These are phyloP conservation scores for Cryptotermes secundus DNA, from an alignment of 1,140 invertebrate species.

Conservation along the genomic window DNA sequence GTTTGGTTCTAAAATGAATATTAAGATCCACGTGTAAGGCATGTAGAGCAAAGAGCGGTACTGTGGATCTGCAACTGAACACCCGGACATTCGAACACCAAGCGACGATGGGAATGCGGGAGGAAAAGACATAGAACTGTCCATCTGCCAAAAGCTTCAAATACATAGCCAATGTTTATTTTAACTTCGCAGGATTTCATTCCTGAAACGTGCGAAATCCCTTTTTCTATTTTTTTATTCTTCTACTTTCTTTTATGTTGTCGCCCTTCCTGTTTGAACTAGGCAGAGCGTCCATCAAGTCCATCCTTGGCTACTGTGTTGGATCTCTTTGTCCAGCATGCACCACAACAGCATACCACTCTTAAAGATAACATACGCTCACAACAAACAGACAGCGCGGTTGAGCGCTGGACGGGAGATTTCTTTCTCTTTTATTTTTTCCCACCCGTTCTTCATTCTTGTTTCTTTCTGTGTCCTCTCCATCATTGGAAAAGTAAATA, in stretches of 20 bases:
- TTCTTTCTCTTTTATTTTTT: neutral
- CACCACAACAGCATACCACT: neutral
- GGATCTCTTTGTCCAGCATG: neutral
- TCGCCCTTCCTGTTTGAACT: neutral
- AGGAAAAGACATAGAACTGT: neutral
- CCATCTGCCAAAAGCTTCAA: neutral
- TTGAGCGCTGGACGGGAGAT: neutral
- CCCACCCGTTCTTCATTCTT: slow-evolving; percentile 3
- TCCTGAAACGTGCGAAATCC: slow-evolving; percentile 17
- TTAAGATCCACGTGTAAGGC: too few species aligned
- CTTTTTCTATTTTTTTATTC: neutral
- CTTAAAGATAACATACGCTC: neutral
- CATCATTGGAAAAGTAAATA: slow-evolving; percentile 8
- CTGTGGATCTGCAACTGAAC: neutral
- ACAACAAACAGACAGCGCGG: neutral
- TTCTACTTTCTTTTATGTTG: neutral
- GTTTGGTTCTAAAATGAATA: too few species aligned
- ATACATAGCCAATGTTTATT: slow-evolving; percentile 1
- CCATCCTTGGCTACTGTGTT: slow-evolving; percentile 17
- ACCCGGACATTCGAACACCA: neutral
- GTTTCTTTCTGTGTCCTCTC: neutral
- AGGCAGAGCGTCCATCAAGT: neutral
- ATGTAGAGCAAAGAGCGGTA: too few species aligned
- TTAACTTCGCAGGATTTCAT: neutral
- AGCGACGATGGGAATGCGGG: neutral